phyloP scores from a whole-genome alignment of 2,888 invertebrate species.

The Andrena praecox region DNA sequence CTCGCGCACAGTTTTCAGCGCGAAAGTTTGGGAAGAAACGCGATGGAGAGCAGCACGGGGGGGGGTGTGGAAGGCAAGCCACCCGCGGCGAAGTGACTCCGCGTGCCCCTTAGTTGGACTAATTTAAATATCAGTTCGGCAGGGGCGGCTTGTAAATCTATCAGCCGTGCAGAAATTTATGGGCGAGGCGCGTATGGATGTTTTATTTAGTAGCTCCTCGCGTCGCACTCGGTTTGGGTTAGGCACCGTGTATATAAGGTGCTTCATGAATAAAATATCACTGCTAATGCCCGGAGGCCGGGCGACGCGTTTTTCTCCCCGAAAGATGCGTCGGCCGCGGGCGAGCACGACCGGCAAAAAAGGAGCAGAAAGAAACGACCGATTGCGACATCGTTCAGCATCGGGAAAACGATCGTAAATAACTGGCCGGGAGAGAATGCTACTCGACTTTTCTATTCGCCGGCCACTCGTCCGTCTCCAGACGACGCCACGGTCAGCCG shows the following conservation, averaged over 20 bases:
- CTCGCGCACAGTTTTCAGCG: background rate
- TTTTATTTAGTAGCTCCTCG: constrained; percentile 83
- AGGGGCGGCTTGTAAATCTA: constrained; percentile 84
- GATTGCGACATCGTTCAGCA: constrained; percentile 77
- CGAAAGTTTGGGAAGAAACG: constrained; percentile 7
- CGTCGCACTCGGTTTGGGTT: constrained; percentile 77
- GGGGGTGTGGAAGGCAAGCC: constrained; percentile 61
- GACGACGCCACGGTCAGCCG: constrained; percentile 22
- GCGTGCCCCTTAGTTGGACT: constrained; percentile 80
- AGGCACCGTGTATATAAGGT: constrained; percentile 79
- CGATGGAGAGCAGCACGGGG: constrained; percentile 11
- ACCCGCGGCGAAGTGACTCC: constrained; percentile 75
- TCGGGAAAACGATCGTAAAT: constrained; percentile 80
- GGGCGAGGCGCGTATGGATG: constrained; percentile 82
- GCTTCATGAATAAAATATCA: constrained; percentile 85
- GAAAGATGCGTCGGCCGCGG: constrained; percentile 74
- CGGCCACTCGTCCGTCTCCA: constrained; percentile 5
- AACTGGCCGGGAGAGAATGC: constrained; percentile 59
- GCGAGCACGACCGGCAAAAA: constrained; percentile 72
- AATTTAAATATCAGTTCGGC: constrained; percentile 85
- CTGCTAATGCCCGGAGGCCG: constrained; percentile 83
- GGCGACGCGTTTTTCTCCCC: constrained; percentile 82
- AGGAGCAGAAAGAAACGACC: constrained; percentile 70
- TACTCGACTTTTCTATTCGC: constrained; percentile 7
- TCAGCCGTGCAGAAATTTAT: constrained; percentile 83